A percentile compares a stretch with the other conserved stretches of the same genome.
phyloP scores from a whole-genome alignment of 2,888 invertebrate species.

The Coleophora deauratella region DNA sequence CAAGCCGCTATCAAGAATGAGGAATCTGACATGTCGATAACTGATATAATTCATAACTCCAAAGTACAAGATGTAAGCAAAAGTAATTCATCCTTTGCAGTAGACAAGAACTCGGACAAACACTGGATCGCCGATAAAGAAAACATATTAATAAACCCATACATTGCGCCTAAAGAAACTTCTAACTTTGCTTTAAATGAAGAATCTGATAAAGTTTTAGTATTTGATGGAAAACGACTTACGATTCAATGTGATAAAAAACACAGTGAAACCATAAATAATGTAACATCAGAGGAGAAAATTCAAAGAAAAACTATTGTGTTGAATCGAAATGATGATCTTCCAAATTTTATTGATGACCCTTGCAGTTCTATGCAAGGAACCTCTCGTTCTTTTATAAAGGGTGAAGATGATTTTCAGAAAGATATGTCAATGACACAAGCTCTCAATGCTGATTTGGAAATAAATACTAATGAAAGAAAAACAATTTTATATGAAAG shows the following conservation, averaged over 20 bases:
- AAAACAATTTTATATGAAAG: slow-evolving; percentile 18
- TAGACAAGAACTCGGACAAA: slow-evolving; percentile 25
- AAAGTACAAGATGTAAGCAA: slow-evolving; percentile 43
- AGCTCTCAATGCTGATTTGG: slow-evolving; percentile 17
- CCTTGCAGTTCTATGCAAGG: slow-evolving; percentile 12
- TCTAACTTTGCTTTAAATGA: slow-evolving; percentile 45
- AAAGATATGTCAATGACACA: slow-evolving; percentile 18
- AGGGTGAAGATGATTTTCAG: too few species aligned
- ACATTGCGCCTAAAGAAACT: slow-evolving; percentile 35
- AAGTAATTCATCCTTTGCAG: slow-evolving; percentile 16
- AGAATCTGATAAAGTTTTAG: slow-evolving; percentile 42
- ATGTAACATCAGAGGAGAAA: slow-evolving; percentile 12
- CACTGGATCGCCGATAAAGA: slow-evolving; percentile 56
- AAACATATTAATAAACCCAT: slow-evolving; percentile 53
- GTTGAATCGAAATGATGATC: slow-evolving; percentile 44
- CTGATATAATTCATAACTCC: slow-evolving; percentile 45
- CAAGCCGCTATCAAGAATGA: slow-evolving; percentile 29
- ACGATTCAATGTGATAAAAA: slow-evolving; percentile 35
- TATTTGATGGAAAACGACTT: slow-evolving; percentile 55
- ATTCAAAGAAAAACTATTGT: slow-evolving; percentile 45
- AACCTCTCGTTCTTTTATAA: background rate
- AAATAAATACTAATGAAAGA: slow-evolving; percentile 6
- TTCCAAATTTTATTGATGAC: slow-evolving; percentile 42
- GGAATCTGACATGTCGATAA: slow-evolving; percentile 57
- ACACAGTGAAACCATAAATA: slow-evolving; percentile 17